Conservation (phyloP, 2,797 vertebrate genomes). For the Oryzias sinensis region DNA sequence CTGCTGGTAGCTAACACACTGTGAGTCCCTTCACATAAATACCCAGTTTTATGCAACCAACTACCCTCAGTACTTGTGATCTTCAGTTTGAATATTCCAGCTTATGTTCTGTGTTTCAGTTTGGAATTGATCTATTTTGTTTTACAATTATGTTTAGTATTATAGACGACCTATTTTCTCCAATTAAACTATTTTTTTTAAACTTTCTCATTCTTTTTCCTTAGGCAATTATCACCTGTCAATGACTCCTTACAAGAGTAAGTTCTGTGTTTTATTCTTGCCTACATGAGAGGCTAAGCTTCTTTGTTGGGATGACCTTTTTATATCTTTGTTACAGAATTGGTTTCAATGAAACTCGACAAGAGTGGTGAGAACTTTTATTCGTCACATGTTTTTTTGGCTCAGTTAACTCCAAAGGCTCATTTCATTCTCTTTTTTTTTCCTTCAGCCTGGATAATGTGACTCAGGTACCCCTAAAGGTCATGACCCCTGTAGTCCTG, state of each 20-base stretch:
- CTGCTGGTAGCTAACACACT: slow-evolving; percentile 85
- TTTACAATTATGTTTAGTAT: slow-evolving; percentile 15
- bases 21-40: slow-evolving; percentile 77
- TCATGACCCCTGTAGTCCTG: slow-evolving; percentile 91
- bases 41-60: neutral
- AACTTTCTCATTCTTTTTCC: slow-evolving; percentile 29
- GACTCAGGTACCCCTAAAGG: slow-evolving; percentile 87
- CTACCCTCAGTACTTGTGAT: slow-evolving; percentile 2
- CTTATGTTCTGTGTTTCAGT: slow-evolving; percentile 15
- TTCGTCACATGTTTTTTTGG: neutral
- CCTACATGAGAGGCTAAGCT: slow-evolving; percentile 1
- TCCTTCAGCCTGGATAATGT: slow-evolving; percentile 69
- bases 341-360: slow-evolving; percentile 75
- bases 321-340: slow-evolving; percentile 53
- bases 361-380: slow-evolving; percentile 70
- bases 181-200: slow-evolving; percentile 24
- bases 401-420: neutral
- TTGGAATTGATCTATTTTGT: slow-evolving; percentile 31
- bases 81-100: slow-evolving; percentile 19
- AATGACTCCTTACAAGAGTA: slow-evolving; percentile 63
- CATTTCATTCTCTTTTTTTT: slow-evolving; percentile 3
- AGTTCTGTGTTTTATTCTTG: slow-evolving; percentile 32
- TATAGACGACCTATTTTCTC: slow-evolving; percentile 34
- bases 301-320: slow-evolving; percentile 30
- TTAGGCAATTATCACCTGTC: slow-evolving; percentile 45